phyloP scores from a whole-genome alignment of 2,888 invertebrate species.

The Invenusta paracnida region DNA sequence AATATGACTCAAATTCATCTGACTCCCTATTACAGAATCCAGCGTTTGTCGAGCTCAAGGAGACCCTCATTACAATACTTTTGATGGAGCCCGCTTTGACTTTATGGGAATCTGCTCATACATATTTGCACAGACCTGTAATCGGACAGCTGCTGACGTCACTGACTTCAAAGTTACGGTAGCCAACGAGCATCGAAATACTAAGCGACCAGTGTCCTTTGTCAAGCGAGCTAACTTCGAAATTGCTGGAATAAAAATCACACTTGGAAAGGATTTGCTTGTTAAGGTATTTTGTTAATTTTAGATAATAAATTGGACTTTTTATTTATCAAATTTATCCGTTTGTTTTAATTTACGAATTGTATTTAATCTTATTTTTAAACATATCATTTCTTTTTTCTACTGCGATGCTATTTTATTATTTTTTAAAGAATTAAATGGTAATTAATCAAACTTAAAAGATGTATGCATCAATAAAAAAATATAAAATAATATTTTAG shows the following conservation, averaged over 20 bases:
- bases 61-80: slow-evolving; percentile 28
- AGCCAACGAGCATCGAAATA: slow-evolving; percentile 32
- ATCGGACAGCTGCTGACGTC: neutral
- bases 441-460: no score
- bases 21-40: neutral
- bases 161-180: slow-evolving; percentile 20
- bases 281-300: no score
- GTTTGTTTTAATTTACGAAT: no score
- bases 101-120: slow-evolving; percentile 39
- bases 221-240: neutral
- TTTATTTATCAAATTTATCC: no score
- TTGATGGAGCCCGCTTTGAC: neutral
- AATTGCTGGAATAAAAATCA: neutral
- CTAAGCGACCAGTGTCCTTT: neutral
- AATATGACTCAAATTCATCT: neutral
- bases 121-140: slow-evolving; percentile 28
- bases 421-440: no score
- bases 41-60: slow-evolving; percentile 1
- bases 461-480: no score
- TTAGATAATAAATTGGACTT: no score
- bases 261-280: neutral
- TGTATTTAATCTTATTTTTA: no score
- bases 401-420: no score
- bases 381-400: no score
- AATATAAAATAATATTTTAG: no score